Conservation (phyloP, 2,888 invertebrate species). For the Cerastis leucographa region DNA sequence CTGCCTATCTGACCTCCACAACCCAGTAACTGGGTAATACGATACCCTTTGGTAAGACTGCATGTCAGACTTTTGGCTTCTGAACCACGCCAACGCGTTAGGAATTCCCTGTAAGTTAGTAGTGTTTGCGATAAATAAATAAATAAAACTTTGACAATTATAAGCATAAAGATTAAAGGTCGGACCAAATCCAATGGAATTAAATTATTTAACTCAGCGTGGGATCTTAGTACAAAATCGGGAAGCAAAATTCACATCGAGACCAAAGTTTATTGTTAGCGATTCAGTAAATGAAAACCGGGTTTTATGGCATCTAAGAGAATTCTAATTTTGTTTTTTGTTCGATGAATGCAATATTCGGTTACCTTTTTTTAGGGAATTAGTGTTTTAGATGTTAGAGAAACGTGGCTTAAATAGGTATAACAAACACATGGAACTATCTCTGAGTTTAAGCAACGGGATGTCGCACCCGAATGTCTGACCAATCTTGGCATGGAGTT, state of each 20-base stretch:
- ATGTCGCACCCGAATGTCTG: background rate
- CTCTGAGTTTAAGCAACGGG: background rate
- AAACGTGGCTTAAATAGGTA: no score
- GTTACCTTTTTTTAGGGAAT: constrained; percentile 5
- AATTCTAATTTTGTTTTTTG: constrained; percentile 51
- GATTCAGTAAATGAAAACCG: constrained; percentile 53
- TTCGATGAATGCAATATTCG: constrained; percentile 22
- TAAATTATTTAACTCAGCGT: constrained; percentile 25
- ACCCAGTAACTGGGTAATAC: no score
- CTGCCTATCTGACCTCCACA: no score
- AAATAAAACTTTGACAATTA: no score
- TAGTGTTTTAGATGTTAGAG: background rate
- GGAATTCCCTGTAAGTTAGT: no score
- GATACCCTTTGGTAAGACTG: no score
- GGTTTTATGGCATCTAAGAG: constrained; percentile 31
- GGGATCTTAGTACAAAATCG: constrained; percentile 11
- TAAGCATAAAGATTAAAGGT: constrained; percentile 41
- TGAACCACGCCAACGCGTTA: no score
- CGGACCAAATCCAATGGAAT: constrained; percentile 51
- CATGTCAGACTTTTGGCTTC: no score
- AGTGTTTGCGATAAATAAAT: no score
- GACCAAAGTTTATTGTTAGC: constrained; percentile 51
- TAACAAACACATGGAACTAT: background rate
- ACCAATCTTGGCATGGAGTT: background rate
- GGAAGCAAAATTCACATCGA: constrained; percentile 50